Evolutionary conservation across 35 echinoderm and acorn worm species (phyloP).

Genomic region (Lytechinus pictus): DNA sequence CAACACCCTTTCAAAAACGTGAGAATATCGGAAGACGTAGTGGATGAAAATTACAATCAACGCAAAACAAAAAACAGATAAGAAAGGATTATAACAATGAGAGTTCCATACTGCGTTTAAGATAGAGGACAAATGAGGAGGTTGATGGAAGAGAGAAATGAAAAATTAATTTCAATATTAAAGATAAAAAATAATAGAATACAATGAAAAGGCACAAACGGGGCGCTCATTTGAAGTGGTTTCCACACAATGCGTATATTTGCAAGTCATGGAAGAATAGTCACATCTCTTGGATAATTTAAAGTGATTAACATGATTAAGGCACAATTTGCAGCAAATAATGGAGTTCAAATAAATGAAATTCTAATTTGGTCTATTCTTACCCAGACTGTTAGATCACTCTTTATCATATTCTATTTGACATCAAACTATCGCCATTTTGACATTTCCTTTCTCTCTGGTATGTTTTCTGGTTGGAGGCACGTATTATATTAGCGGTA

Average conservation of each 20-base stretch:
- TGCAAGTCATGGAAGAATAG: neutral
- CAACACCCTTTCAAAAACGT: neutral
- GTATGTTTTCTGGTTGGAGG: neutral
- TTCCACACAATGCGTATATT: neutral
- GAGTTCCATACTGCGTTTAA: no score
- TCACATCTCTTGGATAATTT: neutral
- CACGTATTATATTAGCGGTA: neutral
- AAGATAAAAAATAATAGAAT: no score
- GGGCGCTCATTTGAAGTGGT: no score
- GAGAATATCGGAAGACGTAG: neutral
- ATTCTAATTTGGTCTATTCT: neutral
- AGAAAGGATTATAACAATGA: neutral
- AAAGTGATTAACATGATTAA: neutral
- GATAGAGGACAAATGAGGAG: no score
- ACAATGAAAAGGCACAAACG: neutral
- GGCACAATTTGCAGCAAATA: neutral
- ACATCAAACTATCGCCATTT: neutral
- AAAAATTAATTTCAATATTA: neutral
- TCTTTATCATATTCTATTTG: neutral
- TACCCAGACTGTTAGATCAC: neutral
- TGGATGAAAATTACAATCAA: neutral
- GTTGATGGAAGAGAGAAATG: neutral
- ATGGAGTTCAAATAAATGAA: neutral
- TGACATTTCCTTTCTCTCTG: neutral
- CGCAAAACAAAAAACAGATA: neutral